Base-by-base conservation (phyloP, 2,888 invertebrate genomes). In the Drosophila quinaria region DNA sequence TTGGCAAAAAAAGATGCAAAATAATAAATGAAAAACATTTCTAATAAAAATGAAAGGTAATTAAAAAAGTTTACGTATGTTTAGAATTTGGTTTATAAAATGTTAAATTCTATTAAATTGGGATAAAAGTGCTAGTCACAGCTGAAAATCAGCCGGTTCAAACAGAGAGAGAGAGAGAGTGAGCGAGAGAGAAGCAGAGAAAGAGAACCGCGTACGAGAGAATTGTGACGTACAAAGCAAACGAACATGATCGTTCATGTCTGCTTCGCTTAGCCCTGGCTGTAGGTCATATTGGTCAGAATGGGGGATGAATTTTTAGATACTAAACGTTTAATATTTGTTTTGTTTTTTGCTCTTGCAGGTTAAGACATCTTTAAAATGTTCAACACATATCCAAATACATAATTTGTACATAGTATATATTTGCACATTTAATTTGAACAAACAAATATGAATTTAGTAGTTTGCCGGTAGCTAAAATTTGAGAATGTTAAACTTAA, bases 181-280 rank as follows among this genome's bases (percentile, higher is more conserved):
- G n/a, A 29, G 56, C 58, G 46, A 37, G 22, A 61, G 42, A 13
- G 2, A 44, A 35, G 8, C 25, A 25, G 55, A 13, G n/a, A 33
- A 19, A 25, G 73, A 56, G 46, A 22, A 25, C 33, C n/a, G 33
- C 37, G 66, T 15, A 17, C n/a, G 11, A 15, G 33, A 33, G 33
- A 42, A 15, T 49, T 13, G 29, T 56, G 71, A 52, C 69, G 58
- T 44, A 25, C 35, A 22, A 0, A 22, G 4, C n/a, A 35, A 73
- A 2, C 46, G 68, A 49, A 79, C 85, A 78, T 59, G 85, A 69
- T 62, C 67, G 54, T 70, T 67, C 88, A 61, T 62, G 85, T 65
- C 39, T 56, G 56, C 11, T 13, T 59, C 8, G 19, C 29, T 35
- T 5, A 31, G 31, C 13, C 42, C 9, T 44, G 49, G 22, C n/a